phyloP scores from a whole-genome alignment of 2,797 vertebrate genomes.

The Hapalemur alaotrensis region DNA sequence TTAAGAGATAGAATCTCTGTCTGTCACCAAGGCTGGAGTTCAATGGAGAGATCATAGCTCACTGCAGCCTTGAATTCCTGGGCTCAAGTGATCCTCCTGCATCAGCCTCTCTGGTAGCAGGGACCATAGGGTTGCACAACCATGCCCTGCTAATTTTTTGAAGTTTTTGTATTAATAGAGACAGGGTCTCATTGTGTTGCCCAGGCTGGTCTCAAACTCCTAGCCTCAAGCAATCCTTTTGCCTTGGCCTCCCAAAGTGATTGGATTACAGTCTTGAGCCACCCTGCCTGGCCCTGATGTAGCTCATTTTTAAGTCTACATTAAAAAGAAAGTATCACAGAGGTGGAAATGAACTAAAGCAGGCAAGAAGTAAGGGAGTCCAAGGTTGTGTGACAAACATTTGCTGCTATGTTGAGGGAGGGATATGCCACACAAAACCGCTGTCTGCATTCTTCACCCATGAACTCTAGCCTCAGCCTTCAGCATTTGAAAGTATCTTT shows the following conservation, averaged over 20 bases:
- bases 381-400: not conserved
- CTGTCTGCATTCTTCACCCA: not conserved
- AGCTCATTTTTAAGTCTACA: not conserved
- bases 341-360: not conserved
- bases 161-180: not conserved
- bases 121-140: not conserved
- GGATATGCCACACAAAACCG: not conserved
- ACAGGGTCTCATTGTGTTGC: not conserved
- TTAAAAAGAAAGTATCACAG: not conserved
- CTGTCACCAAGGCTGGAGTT: not conserved
- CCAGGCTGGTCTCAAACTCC: not conserved
- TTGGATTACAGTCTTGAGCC: not conserved
- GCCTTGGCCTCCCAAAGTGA: not conserved
- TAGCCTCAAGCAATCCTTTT: not conserved
- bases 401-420: not conserved
- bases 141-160: not conserved
- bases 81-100: not conserved
- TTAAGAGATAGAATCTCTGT: not conserved
- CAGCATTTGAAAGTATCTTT: constrained; percentile 5
- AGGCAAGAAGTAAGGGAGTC: not conserved
- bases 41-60: not conserved
- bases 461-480: not conserved
- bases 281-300: not conserved
- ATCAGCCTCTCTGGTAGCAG: not conserved
- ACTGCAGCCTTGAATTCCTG: not conserved